Base-by-base conservation (phyloP, 2,888 invertebrate species). In the Caenorhabditis sp. region DNA sequence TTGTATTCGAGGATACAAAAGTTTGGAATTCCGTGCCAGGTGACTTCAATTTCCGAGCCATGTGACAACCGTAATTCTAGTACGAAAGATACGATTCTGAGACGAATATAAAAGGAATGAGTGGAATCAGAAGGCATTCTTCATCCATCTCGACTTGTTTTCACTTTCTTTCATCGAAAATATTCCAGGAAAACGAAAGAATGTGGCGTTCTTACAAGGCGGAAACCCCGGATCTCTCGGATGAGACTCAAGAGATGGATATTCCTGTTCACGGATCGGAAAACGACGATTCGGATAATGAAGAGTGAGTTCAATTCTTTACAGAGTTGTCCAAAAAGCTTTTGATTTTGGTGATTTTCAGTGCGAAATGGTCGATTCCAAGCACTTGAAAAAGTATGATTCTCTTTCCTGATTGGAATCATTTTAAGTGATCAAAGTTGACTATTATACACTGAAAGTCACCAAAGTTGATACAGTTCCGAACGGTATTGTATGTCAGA, bases 191-290 rank as follows among this genome's bases (percentile, higher is more conserved):
- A 47, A 1, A 47, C 14, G 1, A 19, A 19, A n/a, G 19, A n/a
- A 81, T 81, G 81, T 81, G 81, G 81, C 75, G 81, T 8, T 75
- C 81, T 24, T 81, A 81, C 38, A 81, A 81, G 14, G 64, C 81
- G 16, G 81, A 81, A 44, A 81, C 81, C 41, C 81, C 81, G 16
- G 81, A 81, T 64, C 35, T 58, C 10, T 19, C 61, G 7, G 81
- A 81, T 41, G 72, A 80, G 22, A 44, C 49, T 0, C 68, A 69
- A 14, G 49, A 59, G 31, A 38, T 56, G 41, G 70, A 68, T 49
- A 19, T 68, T 41, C 47, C 58, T 38, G 58, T 56, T 14, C 3
- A 24, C 5, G 54, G 26, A 24, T 54, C 26, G 28, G 75, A 31
- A 6, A 35, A n/a, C 8, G 49, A 26, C 16, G 72, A 73, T 22